A percentile compares a stretch with the other conserved stretches of the same genome.
Conservation (phyloP, 2,113 vertebrate genomes). For the Paratilapia polleni region DNA sequence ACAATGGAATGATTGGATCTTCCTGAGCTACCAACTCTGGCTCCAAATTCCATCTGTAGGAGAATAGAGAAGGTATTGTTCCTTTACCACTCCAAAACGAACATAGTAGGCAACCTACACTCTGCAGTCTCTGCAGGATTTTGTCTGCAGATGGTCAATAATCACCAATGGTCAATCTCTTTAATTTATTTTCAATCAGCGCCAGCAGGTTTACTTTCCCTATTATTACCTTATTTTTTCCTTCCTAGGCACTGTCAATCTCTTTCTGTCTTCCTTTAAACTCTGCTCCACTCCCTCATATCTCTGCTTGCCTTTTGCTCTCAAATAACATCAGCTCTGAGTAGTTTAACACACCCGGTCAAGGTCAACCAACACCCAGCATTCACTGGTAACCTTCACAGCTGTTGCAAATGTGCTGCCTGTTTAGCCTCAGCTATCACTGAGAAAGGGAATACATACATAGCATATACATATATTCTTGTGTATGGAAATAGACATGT, state of each 20-base stretch:
- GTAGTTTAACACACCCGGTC: slow-evolving; percentile 64
- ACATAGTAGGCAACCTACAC: slow-evolving; percentile 31
- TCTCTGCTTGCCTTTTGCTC: slow-evolving; percentile 16
- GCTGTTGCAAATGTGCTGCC: slow-evolving; percentile 42
- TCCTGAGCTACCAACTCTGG: slow-evolving; percentile 58
- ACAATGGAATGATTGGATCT: slow-evolving; percentile 70
- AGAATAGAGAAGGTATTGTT: slow-evolving; percentile 64
- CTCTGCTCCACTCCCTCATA: not conserved
- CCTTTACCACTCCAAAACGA: slow-evolving; percentile 50
- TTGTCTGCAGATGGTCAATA: slow-evolving; percentile 19
- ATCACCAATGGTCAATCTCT: slow-evolving; percentile 10
- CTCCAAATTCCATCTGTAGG: slow-evolving; percentile 61
- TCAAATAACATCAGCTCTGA: slow-evolving; percentile 56
- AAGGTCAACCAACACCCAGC: slow-evolving; percentile 68
- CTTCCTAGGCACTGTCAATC: not conserved
- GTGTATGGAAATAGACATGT: slow-evolving; percentile 1
- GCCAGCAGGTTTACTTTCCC: not conserved
- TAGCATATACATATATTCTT: not conserved
- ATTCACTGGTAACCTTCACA: slow-evolving; percentile 53
- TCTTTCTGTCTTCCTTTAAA: slow-evolving; percentile 10
- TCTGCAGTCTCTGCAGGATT: slow-evolving; percentile 10
- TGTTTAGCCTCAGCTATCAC: slow-evolving; percentile 1
- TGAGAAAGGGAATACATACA: not conserved
- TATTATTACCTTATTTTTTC: not conserved
- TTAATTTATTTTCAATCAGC: slow-evolving; percentile 10